These are phyloP conservation scores for Drosophila flavopinicola DNA, from an alignment of 2,888 invertebrate species.

Conservation along the genomic window DNA sequence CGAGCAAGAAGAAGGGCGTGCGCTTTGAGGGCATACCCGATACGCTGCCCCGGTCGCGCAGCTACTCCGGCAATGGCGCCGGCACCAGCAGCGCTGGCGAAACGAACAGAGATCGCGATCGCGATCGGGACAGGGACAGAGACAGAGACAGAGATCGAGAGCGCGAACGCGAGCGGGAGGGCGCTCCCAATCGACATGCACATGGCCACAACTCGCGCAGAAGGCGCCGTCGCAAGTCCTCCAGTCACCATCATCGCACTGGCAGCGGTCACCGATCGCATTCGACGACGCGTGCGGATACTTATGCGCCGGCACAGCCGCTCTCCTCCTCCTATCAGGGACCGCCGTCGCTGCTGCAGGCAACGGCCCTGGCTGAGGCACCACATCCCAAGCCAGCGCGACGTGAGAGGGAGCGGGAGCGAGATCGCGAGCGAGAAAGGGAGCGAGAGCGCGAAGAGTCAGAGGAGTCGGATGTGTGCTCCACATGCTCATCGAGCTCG, in stretches of 20 bases:
- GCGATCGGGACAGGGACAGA: constrained; percentile 52
- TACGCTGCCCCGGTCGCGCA: constrained; percentile 85
- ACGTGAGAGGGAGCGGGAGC: constrained; percentile 30
- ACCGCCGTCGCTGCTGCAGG: constrained; percentile 67
- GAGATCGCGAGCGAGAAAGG: constrained; percentile 23
- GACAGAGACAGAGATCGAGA: constrained; percentile 31
- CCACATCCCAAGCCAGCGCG: constrained; percentile 54
- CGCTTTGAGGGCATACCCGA: constrained; percentile 84
- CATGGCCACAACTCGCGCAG: constrained; percentile 79
- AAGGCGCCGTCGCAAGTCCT: constrained; percentile 80
- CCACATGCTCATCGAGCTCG: constrained; percentile 94
- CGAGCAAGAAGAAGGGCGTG: constrained; percentile 83
- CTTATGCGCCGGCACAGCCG: constrained; percentile 81
- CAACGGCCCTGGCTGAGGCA: constrained; percentile 28
- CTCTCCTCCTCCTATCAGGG: constrained; percentile 83
- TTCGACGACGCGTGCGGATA: constrained; percentile 81
- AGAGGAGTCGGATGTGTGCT: constrained; percentile 92
- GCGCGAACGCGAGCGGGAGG: constrained; percentile 60
- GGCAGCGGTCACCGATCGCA: constrained; percentile 79
- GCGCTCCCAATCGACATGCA: constrained; percentile 63
- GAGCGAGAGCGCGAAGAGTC: constrained; percentile 84
- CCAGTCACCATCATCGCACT: constrained; percentile 81
- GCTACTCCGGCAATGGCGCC: constrained; percentile 85
- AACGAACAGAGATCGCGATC: constrained; percentile 53
- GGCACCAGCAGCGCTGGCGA: constrained; percentile 68